Percentiles rank a stretch among this genome's conserved stretches.
These are phyloP conservation scores for Eumaeus atala DNA, from an alignment of 1,140 invertebrate species.

Conservation along the genomic window DNA sequence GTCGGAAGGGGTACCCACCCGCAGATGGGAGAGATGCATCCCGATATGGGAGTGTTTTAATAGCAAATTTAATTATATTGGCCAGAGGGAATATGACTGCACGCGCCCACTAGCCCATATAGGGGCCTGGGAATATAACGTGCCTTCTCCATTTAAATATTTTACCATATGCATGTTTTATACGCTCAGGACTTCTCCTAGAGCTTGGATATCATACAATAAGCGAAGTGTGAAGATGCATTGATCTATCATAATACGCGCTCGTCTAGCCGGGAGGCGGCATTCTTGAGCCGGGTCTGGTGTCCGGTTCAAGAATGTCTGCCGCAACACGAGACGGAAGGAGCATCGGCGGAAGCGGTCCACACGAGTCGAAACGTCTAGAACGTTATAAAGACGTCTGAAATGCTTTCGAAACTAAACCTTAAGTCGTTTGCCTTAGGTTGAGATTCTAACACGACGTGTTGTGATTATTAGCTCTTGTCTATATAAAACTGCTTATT, in stretches of 20 bases:
- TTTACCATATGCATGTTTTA: too few species aligned
- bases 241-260: too few species aligned
- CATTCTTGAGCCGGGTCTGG: constrained; percentile 57
- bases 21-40: too few species aligned
- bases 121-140: too few species aligned
- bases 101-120: too few species aligned
- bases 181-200: too few species aligned
- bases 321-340: constrained; percentile 71
- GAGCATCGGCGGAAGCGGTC: constrained; percentile 68
- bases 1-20: too few species aligned
- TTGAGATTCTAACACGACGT: neutral
- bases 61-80: too few species aligned
- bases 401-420: constrained; percentile 4
- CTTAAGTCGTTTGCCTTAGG: neutral
- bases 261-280: constrained; percentile 53
- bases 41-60: too few species aligned
- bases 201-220: too few species aligned
- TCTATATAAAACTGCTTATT: constrained; percentile 26
- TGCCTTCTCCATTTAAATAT: too few species aligned
- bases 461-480: neutral
- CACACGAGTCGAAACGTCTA: constrained; percentile 38
- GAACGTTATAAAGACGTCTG: constrained; percentile 25
- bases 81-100: too few species aligned
- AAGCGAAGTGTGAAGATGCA: constrained; percentile 14
- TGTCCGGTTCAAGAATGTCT: constrained; percentile 61